phyloP scores from a whole-genome alignment of 64 coral and sea anemone genomes.

The Dendronephthya gigantea region DNA sequence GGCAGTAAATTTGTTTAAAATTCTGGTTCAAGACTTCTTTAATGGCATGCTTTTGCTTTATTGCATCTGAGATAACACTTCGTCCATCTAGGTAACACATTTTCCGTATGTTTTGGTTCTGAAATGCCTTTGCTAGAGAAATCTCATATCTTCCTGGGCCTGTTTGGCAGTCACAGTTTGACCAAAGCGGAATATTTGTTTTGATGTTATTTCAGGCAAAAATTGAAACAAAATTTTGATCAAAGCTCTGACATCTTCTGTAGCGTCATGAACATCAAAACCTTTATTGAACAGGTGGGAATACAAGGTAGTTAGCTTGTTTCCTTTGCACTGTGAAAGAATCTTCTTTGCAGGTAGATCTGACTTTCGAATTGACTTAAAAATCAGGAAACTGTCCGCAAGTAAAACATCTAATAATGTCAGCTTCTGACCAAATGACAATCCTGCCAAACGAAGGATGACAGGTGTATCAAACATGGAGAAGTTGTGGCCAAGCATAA shows the following conservation, averaged over 20 bases:
- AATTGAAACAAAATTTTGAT: not conserved
- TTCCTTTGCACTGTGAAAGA: not conserved
- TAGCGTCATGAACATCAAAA: not conserved
- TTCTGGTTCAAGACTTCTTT: too few species aligned
- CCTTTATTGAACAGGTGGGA: not conserved
- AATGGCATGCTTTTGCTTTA: too few species aligned
- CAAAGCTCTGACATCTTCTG: not conserved
- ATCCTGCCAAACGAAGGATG: not conserved
- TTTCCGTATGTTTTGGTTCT: too few species aligned
- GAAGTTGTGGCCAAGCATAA: slow-evolving; percentile 8
- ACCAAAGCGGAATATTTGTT: not conserved
- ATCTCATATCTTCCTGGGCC: too few species aligned
- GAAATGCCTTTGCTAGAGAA: too few species aligned
- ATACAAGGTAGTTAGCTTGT: not conserved
- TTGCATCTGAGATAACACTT: too few species aligned
- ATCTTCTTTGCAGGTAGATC: not conserved
- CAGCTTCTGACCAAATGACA: not conserved
- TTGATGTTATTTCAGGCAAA: not conserved
- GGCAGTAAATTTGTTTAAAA: too few species aligned
- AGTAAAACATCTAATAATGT: not conserved
- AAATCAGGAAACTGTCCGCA: not conserved
- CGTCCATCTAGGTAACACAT: too few species aligned
- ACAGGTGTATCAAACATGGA: slow-evolving; percentile 2
- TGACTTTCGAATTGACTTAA: not conserved
- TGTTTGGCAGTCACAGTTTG: not conserved